Base-by-base conservation (phyloP, 2,113 vertebrate species). In the Lynx canadensis region DNA sequence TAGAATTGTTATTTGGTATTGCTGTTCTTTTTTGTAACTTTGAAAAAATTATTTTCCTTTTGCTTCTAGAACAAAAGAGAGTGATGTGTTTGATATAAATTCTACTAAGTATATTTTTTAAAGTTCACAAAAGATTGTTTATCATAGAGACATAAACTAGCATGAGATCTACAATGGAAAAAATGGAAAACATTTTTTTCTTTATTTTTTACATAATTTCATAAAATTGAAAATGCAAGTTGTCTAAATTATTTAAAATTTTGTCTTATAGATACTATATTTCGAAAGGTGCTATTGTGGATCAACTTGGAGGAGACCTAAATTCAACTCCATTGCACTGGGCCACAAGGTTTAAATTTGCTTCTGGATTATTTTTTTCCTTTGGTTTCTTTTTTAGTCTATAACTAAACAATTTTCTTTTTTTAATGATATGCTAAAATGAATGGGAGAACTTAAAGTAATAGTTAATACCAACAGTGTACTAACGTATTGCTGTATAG, bases 281-380 rank as follows among this genome's bases (percentile, higher is more conserved):
- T 99, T 99, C 99, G 92, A 99, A 99, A 99, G 99, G 99, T 98
- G 99, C 99, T 98, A 99, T 99, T 36, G 99, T 99, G 98, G 99
- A 99, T 98, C 99, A 99, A 97, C 99, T 99, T 95, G 99, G 99
- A 98, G 99, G 99, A 98, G 99, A 99, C 98, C 99, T 99, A 95
- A 99, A 99, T 98, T 99, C 99, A 94, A 99, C 99, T 52, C 99
- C 99, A 55, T 99, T 99, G 96, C 99, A 99, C 97, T 99, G 99
- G 99, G 99, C 99, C 96, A 99, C 99, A 98, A 99, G 99, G 99
- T 99, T 93, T 94, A 91, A 65, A 84, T 80, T 97, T 96, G 74
- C 86, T 94, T 97, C 82, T 97, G 13, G 4, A 45, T 96, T 78
- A 60, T 60, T 92, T 97, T 96, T 97, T 71, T 9, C 25, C 2